Percentiles rank a stretch among this genome's conserved stretches.
Conservation (phyloP, 2,888 invertebrate genomes). For the Scotopteryx bipunctaria region DNA sequence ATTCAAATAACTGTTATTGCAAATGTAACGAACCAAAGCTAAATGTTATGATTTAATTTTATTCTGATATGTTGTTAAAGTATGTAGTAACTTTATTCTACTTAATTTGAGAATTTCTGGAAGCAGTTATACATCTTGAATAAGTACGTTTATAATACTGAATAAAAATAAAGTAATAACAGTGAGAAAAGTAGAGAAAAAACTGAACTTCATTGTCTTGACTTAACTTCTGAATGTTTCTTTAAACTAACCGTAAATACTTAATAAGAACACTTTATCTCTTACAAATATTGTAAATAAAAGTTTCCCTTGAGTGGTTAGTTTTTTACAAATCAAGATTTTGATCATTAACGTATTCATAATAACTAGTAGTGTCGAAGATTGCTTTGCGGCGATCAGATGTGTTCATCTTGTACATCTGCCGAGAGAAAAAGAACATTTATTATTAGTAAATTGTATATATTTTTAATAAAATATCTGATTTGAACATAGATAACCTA, state of each 20-base stretch:
- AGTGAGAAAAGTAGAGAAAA: background rate
- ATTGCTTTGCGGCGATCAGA: conserved; percentile 80
- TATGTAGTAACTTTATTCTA: conserved; percentile 18
- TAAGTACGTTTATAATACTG: no score
- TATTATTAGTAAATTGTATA: conserved; percentile 36
- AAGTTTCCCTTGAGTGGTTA: conserved; percentile 45
- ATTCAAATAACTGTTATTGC: background rate
- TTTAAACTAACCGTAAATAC: conserved; percentile 53
- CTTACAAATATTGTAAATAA: conserved; percentile 61
- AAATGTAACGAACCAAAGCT: background rate
- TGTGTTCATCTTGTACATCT: conserved; percentile 90
- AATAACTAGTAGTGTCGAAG: conserved; percentile 45
- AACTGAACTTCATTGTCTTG: background rate
- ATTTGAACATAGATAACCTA: background rate
- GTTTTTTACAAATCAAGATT: conserved; percentile 30
- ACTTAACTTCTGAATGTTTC: conserved; percentile 37
- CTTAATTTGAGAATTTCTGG: conserved; percentile 1
- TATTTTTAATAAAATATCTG: background rate
- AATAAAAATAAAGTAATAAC: no score
- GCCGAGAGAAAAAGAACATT: conserved; percentile 85
- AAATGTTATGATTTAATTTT: conserved; percentile 18
- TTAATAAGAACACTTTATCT: conserved; percentile 80
- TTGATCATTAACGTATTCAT: conserved; percentile 37
- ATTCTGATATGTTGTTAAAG: conserved; percentile 34
- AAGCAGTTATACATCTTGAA: background rate